Evolutionary conservation across 2,888 invertebrate species (phyloP).

Genomic region (Cybosia mesomella): DNA sequence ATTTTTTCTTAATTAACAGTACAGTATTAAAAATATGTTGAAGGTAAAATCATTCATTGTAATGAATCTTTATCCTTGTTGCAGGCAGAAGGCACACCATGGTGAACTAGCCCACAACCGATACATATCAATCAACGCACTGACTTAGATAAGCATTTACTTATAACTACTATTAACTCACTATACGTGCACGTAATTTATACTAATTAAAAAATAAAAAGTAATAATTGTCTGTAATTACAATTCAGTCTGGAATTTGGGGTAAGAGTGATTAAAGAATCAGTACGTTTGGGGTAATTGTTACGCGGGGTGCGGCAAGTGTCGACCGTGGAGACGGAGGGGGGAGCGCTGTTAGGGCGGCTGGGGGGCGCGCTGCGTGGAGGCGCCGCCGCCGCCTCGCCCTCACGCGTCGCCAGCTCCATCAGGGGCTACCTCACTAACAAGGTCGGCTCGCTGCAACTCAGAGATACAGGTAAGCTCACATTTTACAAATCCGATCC

Average conservation of each 20-base stretch:
- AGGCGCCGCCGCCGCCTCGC: constrained; percentile 90
- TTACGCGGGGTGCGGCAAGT: constrained; percentile 57
- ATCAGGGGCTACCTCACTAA: constrained; percentile 91
- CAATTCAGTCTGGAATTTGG: constrained; percentile 11
- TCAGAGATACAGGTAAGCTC: constrained; percentile 90
- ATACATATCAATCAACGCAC: constrained; percentile 84
- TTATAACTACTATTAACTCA: constrained; percentile 20
- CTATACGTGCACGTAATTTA: constrained; percentile 20
- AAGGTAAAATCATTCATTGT: too few species aligned
- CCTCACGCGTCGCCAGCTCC: constrained; percentile 91
- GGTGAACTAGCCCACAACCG: constrained; percentile 61
- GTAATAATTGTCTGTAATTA: constrained; percentile 17
- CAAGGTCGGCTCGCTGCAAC: constrained; percentile 89
- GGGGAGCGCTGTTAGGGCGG: constrained; percentile 88
- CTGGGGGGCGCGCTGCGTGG: constrained; percentile 90
- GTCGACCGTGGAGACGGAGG: constrained; percentile 84
- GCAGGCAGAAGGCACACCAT: constrained; percentile 77
- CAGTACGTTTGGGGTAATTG: constrained; percentile 25
- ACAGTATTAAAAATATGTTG: too few species aligned
- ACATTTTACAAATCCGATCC: constrained; percentile 2
- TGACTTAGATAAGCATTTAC: constrained; percentile 60
- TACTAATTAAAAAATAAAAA: constrained; percentile 1
- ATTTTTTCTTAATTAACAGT: too few species aligned
- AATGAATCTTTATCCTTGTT: constrained; percentile 61
- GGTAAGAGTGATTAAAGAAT: constrained; percentile 7